Conservation (phyloP, 2,888 invertebrate genomes). For the Andricus curvator region DNA sequence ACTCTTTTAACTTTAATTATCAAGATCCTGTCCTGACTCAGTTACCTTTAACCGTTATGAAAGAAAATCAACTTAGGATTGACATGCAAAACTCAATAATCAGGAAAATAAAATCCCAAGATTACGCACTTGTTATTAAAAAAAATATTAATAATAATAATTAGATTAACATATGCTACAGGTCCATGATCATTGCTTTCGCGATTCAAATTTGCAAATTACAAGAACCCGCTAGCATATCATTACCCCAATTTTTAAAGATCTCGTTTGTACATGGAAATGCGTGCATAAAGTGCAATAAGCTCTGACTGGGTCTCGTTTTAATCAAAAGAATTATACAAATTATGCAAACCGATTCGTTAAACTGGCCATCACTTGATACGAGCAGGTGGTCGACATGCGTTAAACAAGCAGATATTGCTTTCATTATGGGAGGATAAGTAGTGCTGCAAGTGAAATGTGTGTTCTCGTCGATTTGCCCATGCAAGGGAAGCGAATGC, state of each 20-base stretch:
- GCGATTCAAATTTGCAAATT: background rate
- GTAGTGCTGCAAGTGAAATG: conserved; percentile 35
- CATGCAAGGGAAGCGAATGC: conserved; percentile 44
- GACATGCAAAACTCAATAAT: background rate
- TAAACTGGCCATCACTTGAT: background rate
- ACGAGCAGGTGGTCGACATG: background rate
- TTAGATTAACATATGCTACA: background rate
- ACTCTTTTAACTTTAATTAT: background rate
- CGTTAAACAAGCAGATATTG: conserved; percentile 30
- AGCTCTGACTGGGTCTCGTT: background rate
- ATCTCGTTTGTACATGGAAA: background rate
- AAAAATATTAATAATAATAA: background rate
- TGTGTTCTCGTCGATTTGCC: conserved; percentile 48
- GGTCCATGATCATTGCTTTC: background rate
- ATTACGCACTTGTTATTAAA: background rate
- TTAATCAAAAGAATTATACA: background rate
- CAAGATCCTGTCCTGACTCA: background rate
- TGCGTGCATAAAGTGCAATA: background rate
- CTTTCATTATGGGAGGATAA: conserved; percentile 7
- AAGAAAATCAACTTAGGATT: background rate
- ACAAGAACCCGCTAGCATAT: background rate
- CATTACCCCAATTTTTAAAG: background rate
- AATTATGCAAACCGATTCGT: background rate
- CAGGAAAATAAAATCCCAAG: background rate
- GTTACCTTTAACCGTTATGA: background rate